Evolutionary conservation across 2,888 invertebrate species (phyloP), one percentile per base, ranked within the genome.

Genomic region (Hirtodrosophila confusa): DNA sequence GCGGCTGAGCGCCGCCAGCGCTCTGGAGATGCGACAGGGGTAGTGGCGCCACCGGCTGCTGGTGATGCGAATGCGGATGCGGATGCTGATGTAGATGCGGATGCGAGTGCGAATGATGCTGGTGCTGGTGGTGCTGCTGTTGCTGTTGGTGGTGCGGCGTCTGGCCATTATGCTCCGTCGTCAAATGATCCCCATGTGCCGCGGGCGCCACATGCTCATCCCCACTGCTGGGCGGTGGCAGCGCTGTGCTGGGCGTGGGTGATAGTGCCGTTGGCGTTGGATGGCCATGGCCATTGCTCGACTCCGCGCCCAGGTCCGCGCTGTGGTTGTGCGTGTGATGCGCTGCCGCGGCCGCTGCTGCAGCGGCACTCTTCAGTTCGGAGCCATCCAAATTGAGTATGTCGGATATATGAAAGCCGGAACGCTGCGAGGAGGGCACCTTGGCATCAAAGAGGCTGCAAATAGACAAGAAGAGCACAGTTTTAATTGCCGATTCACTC

Each of bases 381-480:
- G 90, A 93, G 78, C 96, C 96, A 88, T 97, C 97, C 84, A 98
- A 93, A 84, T 98, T 97, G 88, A 98, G 93, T 88, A 98, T 98
- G 91, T 98, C 98, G 83, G 97, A 96, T 88, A 98, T 98, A 89
- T 97, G 97, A 92, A 98, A 98, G 66, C 97, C 96, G 41, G 95
- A 95, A 0, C 96, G 94, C 80, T 95, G 95, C 53, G 95, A 94
- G 6, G 91, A 88, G 31, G 91, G 91, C 57, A 91, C 89, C 82
- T 91, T 91, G 43, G 90, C 95, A 90, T 97, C 97, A 90, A 97
- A 92, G 65, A 97, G 93, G 88, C 97, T 97, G 93, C 9, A 93
- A 93, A 73, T 83, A 77, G 40, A 69, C 27, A 53, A 71, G 49
- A 58, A 71, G 50, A 58, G 41, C 37, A 43, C 2, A 23, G 33